A percentile compares a stretch with the other conserved stretches of the same genome.
phyloP scores from a whole-genome alignment of 1,140 invertebrate species.

The Maconellicoccus hirsutus region DNA sequence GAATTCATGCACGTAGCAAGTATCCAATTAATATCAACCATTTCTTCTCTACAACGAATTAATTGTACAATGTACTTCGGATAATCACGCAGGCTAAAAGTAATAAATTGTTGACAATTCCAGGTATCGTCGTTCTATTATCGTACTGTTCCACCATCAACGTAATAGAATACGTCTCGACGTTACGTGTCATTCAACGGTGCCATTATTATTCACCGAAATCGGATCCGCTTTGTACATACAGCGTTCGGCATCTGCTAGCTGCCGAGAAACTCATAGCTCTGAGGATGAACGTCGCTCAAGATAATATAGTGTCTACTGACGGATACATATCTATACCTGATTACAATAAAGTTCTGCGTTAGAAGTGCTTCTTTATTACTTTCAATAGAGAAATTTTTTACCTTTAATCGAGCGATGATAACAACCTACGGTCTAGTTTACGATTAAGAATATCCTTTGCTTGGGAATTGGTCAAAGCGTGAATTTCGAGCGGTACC shows the following conservation, averaged over 20 bases:
- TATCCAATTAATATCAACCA: too few species aligned
- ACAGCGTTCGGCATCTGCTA: slow-evolving; percentile 73
- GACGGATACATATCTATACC: slow-evolving; percentile 49
- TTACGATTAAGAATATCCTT: not conserved
- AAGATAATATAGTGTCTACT: slow-evolving; percentile 57
- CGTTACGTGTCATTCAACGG: slow-evolving; percentile 53
- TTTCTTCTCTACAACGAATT: too few species aligned
- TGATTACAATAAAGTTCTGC: slow-evolving; percentile 31
- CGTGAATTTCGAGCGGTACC: not conserved
- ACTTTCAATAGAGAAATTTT: not conserved
- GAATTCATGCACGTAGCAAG: too few species aligned
- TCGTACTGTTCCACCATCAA: slow-evolving; percentile 57
- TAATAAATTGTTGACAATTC: too few species aligned
- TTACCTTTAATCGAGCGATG: not conserved
- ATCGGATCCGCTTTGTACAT: slow-evolving; percentile 60
- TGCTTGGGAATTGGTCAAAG: not conserved
- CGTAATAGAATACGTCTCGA: slow-evolving; percentile 69
- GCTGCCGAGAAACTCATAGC: slow-evolving; percentile 68
- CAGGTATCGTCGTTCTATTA: slow-evolving; percentile 56
- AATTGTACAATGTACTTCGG: too few species aligned
- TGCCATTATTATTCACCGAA: slow-evolving; percentile 66
- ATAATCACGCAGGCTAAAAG: too few species aligned
- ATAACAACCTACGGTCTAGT: not conserved
- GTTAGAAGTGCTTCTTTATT: slow-evolving; percentile 22
- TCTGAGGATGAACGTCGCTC: slow-evolving; percentile 51